Evolutionary conservation across 2,888 invertebrate genomes (phyloP).

Genomic region (Drosophila kokeensis): DNA sequence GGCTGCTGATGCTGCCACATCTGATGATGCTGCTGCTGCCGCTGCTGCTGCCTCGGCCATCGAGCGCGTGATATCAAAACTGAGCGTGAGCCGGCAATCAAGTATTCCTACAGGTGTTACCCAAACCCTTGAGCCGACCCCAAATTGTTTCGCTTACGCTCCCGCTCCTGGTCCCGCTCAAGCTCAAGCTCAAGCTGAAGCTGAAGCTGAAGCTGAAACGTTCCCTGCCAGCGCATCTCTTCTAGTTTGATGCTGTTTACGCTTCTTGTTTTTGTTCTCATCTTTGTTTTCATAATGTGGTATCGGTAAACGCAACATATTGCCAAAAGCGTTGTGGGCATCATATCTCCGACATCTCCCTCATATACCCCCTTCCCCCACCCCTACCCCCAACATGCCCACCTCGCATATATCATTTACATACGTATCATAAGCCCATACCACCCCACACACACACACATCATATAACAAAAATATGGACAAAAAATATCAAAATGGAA

Average conservation of each 20-base stretch:
- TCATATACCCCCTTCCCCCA: neutral
- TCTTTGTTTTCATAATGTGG: slow-evolving; percentile 24
- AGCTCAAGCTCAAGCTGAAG: neutral
- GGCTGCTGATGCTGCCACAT: slow-evolving; percentile 23
- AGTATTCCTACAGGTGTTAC: slow-evolving; percentile 77
- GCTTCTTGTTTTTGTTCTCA: slow-evolving; percentile 12
- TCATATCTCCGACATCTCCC: slow-evolving; percentile 1
- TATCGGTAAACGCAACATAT: slow-evolving; percentile 26
- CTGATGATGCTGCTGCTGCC: slow-evolving; percentile 23
- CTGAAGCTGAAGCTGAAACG: neutral
- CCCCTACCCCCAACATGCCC: neutral
- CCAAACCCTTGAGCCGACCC: slow-evolving; percentile 40
- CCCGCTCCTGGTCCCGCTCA: slow-evolving; percentile 26
- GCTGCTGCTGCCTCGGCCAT: slow-evolving; percentile 41
- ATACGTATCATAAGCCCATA: slow-evolving; percentile 54
- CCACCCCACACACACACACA: neutral
- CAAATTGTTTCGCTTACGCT: slow-evolving; percentile 44
- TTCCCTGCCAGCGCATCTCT: slow-evolving; percentile 5
- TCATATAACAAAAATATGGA: slow-evolving; percentile 1
- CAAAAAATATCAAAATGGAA: slow-evolving; percentile 12
- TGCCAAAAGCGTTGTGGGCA: slow-evolving; percentile 58
- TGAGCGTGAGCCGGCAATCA: slow-evolving; percentile 76
- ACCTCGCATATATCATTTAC: slow-evolving; percentile 73
- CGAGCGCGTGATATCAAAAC: slow-evolving; percentile 69
- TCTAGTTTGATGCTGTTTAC: slow-evolving; percentile 23